These are phyloP conservation scores for Teinopalpus imperialis DNA, from an alignment of 2,888 invertebrate species.

Conservation along the genomic window DNA sequence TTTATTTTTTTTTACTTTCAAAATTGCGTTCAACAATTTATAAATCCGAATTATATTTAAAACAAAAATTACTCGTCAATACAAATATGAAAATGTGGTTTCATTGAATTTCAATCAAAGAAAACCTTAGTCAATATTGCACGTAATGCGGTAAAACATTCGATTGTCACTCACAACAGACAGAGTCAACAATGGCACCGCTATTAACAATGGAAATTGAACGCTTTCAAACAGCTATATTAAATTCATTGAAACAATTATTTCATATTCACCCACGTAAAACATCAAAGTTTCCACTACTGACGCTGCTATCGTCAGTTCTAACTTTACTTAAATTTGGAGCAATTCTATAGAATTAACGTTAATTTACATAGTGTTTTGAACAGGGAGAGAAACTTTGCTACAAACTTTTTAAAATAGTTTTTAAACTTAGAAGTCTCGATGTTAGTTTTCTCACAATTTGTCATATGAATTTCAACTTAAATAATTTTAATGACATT, in stretches of 20 bases:
- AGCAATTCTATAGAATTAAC: slow-evolving; percentile 1
- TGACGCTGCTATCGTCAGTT: slow-evolving; percentile 5
- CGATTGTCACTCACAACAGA: slow-evolving; percentile 2
- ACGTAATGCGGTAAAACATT: slow-evolving; percentile 13
- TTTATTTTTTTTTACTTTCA: no score
- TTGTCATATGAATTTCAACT: no score
- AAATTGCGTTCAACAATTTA: no score
- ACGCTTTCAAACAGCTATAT: slow-evolving; percentile 5
- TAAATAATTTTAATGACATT: no score
- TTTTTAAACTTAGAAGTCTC: slow-evolving; percentile 36
- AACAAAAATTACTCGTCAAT: not conserved
- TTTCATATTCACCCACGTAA: slow-evolving; percentile 4
- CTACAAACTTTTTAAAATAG: slow-evolving; percentile 1
- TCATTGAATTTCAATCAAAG: slow-evolving; percentile 15
- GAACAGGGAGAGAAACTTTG: slow-evolving; percentile 1
- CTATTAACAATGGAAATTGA: slow-evolving; percentile 5
- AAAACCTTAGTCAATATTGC: slow-evolving; percentile 18
- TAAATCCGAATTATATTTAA: not conserved
- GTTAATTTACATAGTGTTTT: slow-evolving; percentile 7
- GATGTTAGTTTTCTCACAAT: no score
- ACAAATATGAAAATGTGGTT: slow-evolving; percentile 13
- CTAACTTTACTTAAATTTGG: not conserved
- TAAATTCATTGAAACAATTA: slow-evolving; percentile 8
- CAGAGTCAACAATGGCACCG: slow-evolving; percentile 1
- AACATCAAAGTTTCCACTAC: slow-evolving; percentile 9